These are phyloP conservation scores for Scleropages formosus DNA, from an alignment of 2,797 vertebrate species.

Conservation along the genomic window DNA sequence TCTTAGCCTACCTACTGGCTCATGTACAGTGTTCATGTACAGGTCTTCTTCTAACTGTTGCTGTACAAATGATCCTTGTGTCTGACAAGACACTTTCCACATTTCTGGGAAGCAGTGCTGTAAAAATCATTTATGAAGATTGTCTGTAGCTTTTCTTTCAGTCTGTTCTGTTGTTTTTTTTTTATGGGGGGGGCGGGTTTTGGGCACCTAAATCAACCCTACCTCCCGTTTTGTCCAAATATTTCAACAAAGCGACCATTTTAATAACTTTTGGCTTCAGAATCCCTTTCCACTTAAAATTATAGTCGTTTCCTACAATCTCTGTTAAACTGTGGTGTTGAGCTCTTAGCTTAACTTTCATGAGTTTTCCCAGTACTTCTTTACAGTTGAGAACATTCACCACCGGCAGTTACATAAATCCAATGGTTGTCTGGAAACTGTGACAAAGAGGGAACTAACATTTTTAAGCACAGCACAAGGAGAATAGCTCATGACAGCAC, in stretches of 20 bases:
- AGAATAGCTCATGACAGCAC: slow-evolving; percentile 7
- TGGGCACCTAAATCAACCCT: too few species aligned
- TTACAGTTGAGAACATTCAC: neutral
- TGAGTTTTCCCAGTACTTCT: neutral
- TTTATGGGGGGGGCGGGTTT: too few species aligned
- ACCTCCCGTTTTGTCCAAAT: too few species aligned
- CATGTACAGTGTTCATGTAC: too few species aligned
- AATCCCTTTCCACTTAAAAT: slow-evolving; percentile 4
- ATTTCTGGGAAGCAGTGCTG: too few species aligned
- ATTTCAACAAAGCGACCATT: too few species aligned
- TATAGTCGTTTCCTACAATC: neutral
- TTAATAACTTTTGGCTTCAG: slow-evolving; percentile 7
- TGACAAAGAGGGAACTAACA: neutral
- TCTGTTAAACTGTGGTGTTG: neutral
- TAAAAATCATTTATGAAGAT: neutral
- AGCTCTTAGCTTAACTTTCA: neutral
- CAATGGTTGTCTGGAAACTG: slow-evolving; percentile 1
- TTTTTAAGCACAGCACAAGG: neutral
- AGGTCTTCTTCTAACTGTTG: too few species aligned
- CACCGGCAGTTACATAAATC: neutral
- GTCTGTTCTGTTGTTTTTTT: neutral
- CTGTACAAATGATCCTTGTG: too few species aligned
- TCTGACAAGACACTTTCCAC: too few species aligned
- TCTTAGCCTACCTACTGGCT: too few species aligned
- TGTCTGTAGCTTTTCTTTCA: slow-evolving; percentile 2